Conservation (phyloP, 1,140 invertebrate species). For the Myzus persicae region DNA sequence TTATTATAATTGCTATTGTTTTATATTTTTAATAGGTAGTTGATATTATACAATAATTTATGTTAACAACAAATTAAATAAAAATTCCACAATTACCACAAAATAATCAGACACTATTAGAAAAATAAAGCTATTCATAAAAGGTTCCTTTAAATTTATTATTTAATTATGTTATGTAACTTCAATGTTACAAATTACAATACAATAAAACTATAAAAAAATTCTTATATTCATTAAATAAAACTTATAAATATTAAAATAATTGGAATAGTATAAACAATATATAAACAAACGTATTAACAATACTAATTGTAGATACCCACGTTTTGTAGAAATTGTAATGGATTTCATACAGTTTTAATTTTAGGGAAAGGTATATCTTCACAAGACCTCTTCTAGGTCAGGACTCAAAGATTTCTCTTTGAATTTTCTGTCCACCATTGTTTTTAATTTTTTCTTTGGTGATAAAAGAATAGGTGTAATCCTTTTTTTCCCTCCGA, state of each 20-base stretch:
- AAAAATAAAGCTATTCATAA: background rate
- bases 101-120: background rate
- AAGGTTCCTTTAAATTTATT: background rate
- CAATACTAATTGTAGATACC: background rate
- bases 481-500: conserved; percentile 51
- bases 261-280: conserved; percentile 26
- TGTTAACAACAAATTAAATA: too few species aligned
- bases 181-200: conserved; percentile 8
- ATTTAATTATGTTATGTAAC: background rate
- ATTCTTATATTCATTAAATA: background rate
- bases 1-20: too few species aligned
- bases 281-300: conserved; percentile 49
- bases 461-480: conserved; percentile 52
- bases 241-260: conserved; percentile 36
- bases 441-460: conserved; percentile 21
- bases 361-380: background rate
- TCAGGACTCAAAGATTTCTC: conserved; percentile 20
- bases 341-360: background rate
- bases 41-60: too few species aligned
- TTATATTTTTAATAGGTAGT: too few species aligned
- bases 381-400: background rate
- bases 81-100: background rate
- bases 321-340: background rate
- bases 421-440: background rate
- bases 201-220: conserved; percentile 6